Conservation (phyloP, 1,140 invertebrate species). For the Arion vulgaris region DNA sequence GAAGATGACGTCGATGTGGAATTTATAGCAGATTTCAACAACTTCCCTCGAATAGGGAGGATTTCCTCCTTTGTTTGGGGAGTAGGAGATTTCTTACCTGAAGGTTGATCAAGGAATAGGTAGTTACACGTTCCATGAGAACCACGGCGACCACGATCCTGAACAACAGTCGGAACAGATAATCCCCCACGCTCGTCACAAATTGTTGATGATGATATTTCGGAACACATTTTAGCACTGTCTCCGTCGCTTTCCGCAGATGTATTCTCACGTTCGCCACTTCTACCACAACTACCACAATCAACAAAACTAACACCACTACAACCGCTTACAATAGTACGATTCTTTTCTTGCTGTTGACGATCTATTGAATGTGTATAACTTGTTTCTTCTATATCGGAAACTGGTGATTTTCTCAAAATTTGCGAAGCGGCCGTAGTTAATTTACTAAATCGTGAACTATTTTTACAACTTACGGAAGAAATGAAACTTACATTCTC, state of each 20-base stretch:
- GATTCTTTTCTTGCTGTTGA: neutral
- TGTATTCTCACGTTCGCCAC: too few relatives aligned
- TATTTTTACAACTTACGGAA: neutral
- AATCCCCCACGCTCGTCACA: slow-evolving; percentile 19
- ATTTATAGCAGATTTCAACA: slow-evolving; percentile 17
- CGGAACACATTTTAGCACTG: too few relatives aligned
- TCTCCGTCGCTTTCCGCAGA: too few relatives aligned
- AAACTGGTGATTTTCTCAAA: slow-evolving; percentile 1
- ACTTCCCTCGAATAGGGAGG: neutral
- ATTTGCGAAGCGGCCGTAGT: neutral
- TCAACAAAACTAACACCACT: neutral
- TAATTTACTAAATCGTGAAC: neutral
- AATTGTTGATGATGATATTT: slow-evolving; percentile 4
- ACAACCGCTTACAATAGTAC: neutral
- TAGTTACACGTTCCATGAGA: slow-evolving; percentile 36
- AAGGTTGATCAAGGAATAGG: slow-evolving; percentile 28
- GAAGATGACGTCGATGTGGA: slow-evolving; percentile 4
- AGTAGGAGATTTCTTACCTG: slow-evolving; percentile 10
- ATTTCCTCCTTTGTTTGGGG: neutral
- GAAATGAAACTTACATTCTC: too few relatives aligned
- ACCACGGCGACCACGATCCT: neutral
- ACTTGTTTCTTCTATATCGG: neutral
- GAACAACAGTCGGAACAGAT: neutral
- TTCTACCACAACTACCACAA: neutral
- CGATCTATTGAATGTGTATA: slow-evolving; percentile 1